phyloP scores from a whole-genome alignment of 2,888 invertebrate genomes.

The Macaria notata region DNA sequence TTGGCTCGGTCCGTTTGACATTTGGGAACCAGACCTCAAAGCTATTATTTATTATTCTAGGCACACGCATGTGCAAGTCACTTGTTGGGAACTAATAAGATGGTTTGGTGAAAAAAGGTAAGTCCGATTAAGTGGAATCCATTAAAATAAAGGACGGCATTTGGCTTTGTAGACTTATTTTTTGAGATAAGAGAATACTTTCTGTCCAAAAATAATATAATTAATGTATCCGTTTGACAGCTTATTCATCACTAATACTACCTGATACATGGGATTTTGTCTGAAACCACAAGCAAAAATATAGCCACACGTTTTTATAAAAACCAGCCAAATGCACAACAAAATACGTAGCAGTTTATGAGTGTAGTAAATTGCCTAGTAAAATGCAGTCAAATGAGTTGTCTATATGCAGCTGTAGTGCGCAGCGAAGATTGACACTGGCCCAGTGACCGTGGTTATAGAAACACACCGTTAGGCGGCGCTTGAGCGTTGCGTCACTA shows the following conservation, averaged over 20 bases:
- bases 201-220: too few species aligned
- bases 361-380: not conserved
- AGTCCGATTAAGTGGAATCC: not conserved
- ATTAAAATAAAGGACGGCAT: not conserved
- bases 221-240: too few species aligned
- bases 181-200: too few species aligned
- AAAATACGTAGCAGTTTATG: not conserved
- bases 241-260: too few species aligned
- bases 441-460: slow-evolving; percentile 35
- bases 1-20: slow-evolving; percentile 23
- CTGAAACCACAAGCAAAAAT: too few species aligned
- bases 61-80: slow-evolving; percentile 13
- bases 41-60: slow-evolving; percentile 40
- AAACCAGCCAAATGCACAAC: too few species aligned
- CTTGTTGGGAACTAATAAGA: slow-evolving; percentile 17
- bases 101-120: slow-evolving; percentile 24
- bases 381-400: not conserved
- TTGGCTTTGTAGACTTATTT: not conserved
- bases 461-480: slow-evolving; percentile 43
- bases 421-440: slow-evolving; percentile 30
- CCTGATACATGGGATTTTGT: too few species aligned
- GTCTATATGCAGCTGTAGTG: not conserved
- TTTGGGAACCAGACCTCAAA: slow-evolving; percentile 31
- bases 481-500: slow-evolving; percentile 28
- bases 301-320: too few species aligned